Conservation (phyloP, 2,113 vertebrate genomes). For the Austrofundulus limnaeus region DNA sequence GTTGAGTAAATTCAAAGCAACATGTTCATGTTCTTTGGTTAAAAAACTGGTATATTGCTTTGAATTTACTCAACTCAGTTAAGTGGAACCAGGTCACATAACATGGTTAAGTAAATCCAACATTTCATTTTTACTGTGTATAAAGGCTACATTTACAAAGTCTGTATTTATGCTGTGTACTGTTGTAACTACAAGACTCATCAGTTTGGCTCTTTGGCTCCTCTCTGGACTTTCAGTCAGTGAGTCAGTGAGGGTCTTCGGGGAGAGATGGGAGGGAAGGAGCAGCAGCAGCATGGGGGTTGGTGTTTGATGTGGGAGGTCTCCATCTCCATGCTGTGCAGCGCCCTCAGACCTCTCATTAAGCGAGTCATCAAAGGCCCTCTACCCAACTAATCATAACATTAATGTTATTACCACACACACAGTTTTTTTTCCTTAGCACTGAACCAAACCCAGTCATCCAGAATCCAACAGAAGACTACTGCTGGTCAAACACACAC, state of each 20-base stretch:
- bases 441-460: background rate
- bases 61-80: too few relatives aligned
- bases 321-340: constrained; percentile 85
- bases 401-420: constrained; percentile 95
- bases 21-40: too few relatives aligned
- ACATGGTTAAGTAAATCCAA: too few relatives aligned
- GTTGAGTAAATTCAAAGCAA: too few relatives aligned
- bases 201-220: constrained; percentile 3
- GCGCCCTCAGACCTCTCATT: constrained; percentile 93
- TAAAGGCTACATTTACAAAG: background rate
- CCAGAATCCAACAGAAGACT: background rate
- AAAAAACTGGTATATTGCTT: too few relatives aligned
- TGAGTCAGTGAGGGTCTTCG: constrained; percentile 4
- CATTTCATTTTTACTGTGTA: too few relatives aligned
- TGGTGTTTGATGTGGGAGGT: constrained; percentile 98
- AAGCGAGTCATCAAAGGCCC: constrained; percentile 98
- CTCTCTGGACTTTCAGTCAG: background rate
- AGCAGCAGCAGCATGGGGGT: constrained; percentile 9
- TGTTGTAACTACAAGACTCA: background rate
- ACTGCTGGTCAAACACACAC: constrained; percentile 17
- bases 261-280: constrained; percentile 1
- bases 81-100: too few relatives aligned
- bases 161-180: background rate
- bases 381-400: constrained; percentile 89
- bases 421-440: constrained; percentile 8